Evolutionary conservation across 2,888 invertebrate species (phyloP).

Genomic region (Epinotia nisella): DNA sequence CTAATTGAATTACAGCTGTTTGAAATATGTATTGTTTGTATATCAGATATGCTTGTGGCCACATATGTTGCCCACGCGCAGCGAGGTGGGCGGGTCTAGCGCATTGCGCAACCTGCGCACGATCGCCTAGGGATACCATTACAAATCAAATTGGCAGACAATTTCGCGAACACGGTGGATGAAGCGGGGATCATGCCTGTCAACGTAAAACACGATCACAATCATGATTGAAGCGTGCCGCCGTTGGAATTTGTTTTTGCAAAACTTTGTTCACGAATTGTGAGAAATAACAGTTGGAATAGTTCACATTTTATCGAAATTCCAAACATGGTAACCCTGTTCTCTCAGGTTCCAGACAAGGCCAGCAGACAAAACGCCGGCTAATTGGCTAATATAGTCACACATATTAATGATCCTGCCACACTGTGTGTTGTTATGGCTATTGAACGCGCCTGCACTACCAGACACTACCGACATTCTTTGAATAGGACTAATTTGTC

Average conservation of each 20-base stretch:
- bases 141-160: slow-evolving; percentile 34
- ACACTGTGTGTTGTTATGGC: neutral
- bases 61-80: slow-evolving; percentile 39
- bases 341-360: slow-evolving; percentile 41
- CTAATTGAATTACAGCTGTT: slow-evolving; percentile 25
- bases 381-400: slow-evolving; percentile 49
- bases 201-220: slow-evolving; percentile 22
- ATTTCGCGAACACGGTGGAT: slow-evolving; percentile 38
- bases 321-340: slow-evolving; percentile 33
- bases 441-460: slow-evolving; percentile 22
- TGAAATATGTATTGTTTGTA: slow-evolving; percentile 39
- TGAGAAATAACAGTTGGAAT: slow-evolving; percentile 13
- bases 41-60: slow-evolving; percentile 35
- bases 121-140: slow-evolving; percentile 47
- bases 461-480: slow-evolving; percentile 33
- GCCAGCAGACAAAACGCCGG: slow-evolving; percentile 47
- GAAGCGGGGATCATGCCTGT: slow-evolving; percentile 26
- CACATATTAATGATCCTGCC: slow-evolving; percentile 33
- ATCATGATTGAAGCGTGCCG: slow-evolving; percentile 27
- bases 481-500: slow-evolving; percentile 39
- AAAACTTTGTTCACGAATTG: slow-evolving; percentile 22
- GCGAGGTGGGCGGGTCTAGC: slow-evolving; percentile 53
- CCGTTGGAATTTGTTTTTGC: slow-evolving; percentile 19
- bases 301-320: slow-evolving; percentile 24
- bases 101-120: slow-evolving; percentile 53